Evolutionary conservation across 1,140 invertebrate genomes (phyloP), one percentile per base, ranked within the genome.

Genomic region (Drosophila watanabei): DNA sequence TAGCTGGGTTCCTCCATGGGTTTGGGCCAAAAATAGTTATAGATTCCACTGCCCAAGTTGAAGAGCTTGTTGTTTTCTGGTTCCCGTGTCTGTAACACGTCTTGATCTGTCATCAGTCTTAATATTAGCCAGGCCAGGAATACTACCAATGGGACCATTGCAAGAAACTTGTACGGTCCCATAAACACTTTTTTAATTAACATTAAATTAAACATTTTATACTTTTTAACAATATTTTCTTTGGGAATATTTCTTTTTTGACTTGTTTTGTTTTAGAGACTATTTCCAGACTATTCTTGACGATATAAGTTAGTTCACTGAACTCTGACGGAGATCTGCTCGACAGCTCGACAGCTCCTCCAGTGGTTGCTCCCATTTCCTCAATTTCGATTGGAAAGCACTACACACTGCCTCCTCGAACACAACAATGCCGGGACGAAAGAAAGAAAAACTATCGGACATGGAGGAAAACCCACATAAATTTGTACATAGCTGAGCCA

Each of bases 331-430:
- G 30, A 13, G 37, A 75, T 49, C 58, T 51, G 48, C 16, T 75
- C 18, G 20, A 73, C 48, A 35, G 35, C 48, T 75, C 14, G 45
- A 71, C 49, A 41, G 37, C 41, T 75, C 24, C 59, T 75, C 28
- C 43, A 73, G 32, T 30, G 59, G 71, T 75, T 75, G 72, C 72
- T 76, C 72, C 72, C 72, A 75, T 75, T 75, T 75, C 72, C 72
- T 75, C 71, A 75, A 75, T 75, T 75, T 75, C 70, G 72, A 75
- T 75, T 75, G 72, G 51, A 63, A 64, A 75, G 71, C 56, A 75
- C 71, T 75, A 37, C 71, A 43, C 68, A 73, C 68, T 45, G 24
- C 35, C 56, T 2, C 35, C 43, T 41, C 5, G 32, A 20, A 43
- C 24, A 43, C 35, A 33, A 75, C 70, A 75, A 75, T 54, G 54